These are phyloP conservation scores for Anagyrus pseudococci DNA, from an alignment of 2,888 invertebrate genomes.

Conservation along the genomic window DNA sequence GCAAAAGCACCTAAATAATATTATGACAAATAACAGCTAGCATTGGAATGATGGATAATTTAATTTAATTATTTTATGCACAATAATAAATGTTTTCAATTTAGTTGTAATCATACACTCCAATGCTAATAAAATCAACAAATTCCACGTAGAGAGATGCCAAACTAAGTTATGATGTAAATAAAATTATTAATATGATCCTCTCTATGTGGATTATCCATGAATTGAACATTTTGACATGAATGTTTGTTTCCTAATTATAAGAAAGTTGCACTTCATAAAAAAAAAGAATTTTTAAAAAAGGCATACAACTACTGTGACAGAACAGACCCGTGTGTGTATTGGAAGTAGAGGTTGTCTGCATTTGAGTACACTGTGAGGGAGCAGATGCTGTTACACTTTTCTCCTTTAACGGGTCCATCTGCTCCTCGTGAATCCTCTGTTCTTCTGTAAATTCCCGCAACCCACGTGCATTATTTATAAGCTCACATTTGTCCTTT, in stretches of 20 bases:
- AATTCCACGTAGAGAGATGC: conserved; percentile 31
- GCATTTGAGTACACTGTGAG: conserved; percentile 59
- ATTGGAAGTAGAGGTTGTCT: conserved; percentile 59
- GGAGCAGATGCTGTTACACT: conserved; percentile 56
- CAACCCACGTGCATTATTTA: conserved; percentile 53
- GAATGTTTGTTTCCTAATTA: conserved; percentile 26
- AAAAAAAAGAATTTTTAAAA: conserved; percentile 42
- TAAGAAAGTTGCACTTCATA: conserved; percentile 33
- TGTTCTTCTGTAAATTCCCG: conserved; percentile 61
- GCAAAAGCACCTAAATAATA: conserved; percentile 32
- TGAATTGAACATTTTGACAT: conserved; percentile 23
- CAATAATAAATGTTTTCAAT: not conserved
- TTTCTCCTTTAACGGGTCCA: conserved; percentile 56
- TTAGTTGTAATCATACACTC: conserved; percentile 9
- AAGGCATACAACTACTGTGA: conserved; percentile 57
- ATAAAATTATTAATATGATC: conserved; percentile 2
- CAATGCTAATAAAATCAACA: conserved; percentile 23
- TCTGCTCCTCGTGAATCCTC: conserved; percentile 58
- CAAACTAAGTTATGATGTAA: not conserved
- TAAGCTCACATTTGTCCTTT: conserved; percentile 35
- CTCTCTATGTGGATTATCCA: conserved; percentile 28
- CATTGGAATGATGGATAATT: conserved; percentile 23
- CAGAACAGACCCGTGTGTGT: conserved; percentile 61
- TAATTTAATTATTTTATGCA: not conserved
- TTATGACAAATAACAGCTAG: conserved; percentile 28